A percentile compares a stretch with the other conserved stretches of the same genome.
phyloP scores from a whole-genome alignment of 2,888 invertebrate genomes.

The Chelonus formosanus region DNA sequence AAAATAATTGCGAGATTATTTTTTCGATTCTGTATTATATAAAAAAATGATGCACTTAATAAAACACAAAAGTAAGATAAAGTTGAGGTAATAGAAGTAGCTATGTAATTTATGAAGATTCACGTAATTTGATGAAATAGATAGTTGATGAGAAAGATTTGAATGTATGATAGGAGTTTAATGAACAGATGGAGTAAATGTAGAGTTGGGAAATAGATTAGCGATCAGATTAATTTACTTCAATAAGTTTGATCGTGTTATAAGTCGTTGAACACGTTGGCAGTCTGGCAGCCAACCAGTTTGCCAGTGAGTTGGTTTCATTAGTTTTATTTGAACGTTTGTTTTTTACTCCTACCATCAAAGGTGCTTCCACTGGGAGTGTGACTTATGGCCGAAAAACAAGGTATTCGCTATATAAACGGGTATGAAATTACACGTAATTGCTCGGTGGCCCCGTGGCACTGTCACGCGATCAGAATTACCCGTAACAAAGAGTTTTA shows the following conservation, averaged over 20 bases:
- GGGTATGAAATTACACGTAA: slow-evolving; percentile 52
- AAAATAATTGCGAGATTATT: too few relatives aligned
- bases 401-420: slow-evolving; percentile 49
- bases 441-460: slow-evolving; percentile 46
- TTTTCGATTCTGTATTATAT: too few relatives aligned
- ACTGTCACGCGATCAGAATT: slow-evolving; percentile 61
- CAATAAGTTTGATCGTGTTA: slow-evolving; percentile 31
- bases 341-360: slow-evolving; percentile 18
- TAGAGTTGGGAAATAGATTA: slow-evolving; percentile 23
- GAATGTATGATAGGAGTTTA: slow-evolving; percentile 12
- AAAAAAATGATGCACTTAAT: too few relatives aligned
- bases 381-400: slow-evolving; percentile 46
- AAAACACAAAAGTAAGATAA: too few relatives aligned
- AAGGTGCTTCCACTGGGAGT: slow-evolving; percentile 33
- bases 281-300: slow-evolving; percentile 9
- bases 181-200: slow-evolving; percentile 2
- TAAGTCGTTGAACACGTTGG: slow-evolving; percentile 23
- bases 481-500: slow-evolving; percentile 47
- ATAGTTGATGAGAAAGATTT: slow-evolving; percentile 4
- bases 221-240: slow-evolving; percentile 32
- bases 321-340: slow-evolving; percentile 9
- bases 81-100: too few relatives aligned
- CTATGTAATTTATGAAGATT: background rate
- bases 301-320: slow-evolving; percentile 11
- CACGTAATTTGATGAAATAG: background rate